Evolutionary conservation across 2,888 invertebrate genomes (phyloP), one percentile per base, ranked within the genome.

Genomic region (Sphecodes monilicornis): DNA sequence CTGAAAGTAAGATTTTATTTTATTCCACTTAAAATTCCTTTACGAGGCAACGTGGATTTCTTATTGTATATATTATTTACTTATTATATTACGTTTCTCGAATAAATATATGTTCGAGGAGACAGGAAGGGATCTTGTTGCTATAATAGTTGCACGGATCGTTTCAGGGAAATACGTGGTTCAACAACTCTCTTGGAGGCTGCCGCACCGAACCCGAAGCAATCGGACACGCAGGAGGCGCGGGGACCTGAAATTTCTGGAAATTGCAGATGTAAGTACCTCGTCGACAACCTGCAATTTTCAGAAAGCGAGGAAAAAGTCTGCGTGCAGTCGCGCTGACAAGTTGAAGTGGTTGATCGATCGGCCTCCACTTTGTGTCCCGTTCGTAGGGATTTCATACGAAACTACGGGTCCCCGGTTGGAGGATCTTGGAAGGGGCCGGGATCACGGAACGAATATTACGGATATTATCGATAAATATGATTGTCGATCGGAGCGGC

Each of bases 401-500:
- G 32, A 50, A 73, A 60, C 39, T 11, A 46, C 41, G 26, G 54
- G 32, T 36, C 41, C 16, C 18, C 16, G 18, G 18, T 22, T n/a
- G 16, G 29, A 10, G 11, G 16, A 39, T 39, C 36, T 11, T 32
- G 22, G n/a, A 50, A 32, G 69, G 69, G 11, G 4, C 16, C 43
- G 70, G 41, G 46, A 5, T 26, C 18, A 13, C 32, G 16, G n/a
- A 5, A 54, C 66, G 69, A 74, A 46, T 60, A 29, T 54, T 39
- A 60, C 13, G 26, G 69, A 39, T 32, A 46, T n/a, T 73, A 78
- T 84, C 84, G 78, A 82, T 82, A 82, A 64, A 50, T 69, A 73
- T 82, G 77, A 69, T 84, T 73, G 76, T 76, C 68, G 50, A 13
- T 64, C 8, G 41, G 16, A 41, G 36, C 16, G 29, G 73, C 72